Percentiles rank a stretch among this genome's conserved stretches.
These are phyloP conservation scores for Masticophis lateralis DNA, from an alignment of 2,797 vertebrate genomes.

Conservation along the genomic window DNA sequence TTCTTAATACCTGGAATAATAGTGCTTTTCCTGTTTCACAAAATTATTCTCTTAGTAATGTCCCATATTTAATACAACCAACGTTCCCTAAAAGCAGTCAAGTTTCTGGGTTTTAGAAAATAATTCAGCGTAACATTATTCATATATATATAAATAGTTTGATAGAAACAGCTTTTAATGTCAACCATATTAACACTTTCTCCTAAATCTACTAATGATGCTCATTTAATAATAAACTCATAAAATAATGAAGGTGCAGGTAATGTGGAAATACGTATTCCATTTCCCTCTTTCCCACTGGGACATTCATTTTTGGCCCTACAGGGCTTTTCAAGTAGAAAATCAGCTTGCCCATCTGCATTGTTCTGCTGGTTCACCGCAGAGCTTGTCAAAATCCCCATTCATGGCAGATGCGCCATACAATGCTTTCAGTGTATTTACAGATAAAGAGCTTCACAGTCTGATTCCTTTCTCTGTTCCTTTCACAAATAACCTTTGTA, in stretches of 20 bases:
- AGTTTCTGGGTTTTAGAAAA: neutral
- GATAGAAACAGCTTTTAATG: neutral
- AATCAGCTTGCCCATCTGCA: neutral
- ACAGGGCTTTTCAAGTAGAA: neutral
- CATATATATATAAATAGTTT: neutral
- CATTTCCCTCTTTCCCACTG: neutral
- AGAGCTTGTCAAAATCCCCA: slow-evolving; percentile 9
- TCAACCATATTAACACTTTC: neutral
- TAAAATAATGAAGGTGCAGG: neutral
- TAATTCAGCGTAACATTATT: neutral
- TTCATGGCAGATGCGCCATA: neutral
- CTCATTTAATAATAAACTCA: neutral
- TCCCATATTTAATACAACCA: neutral
- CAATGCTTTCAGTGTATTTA: slow-evolving; percentile 12
- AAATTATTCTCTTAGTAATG: neutral
- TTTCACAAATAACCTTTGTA: slow-evolving; percentile 11
- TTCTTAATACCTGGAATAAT: neutral
- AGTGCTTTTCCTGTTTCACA: neutral
- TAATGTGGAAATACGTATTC: neutral
- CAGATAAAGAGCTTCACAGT: slow-evolving; percentile 18
- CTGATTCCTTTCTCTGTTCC: neutral
- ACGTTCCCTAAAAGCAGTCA: neutral
- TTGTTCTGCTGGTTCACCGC: neutral
- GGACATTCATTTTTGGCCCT: neutral
- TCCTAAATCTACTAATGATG: neutral